Evolutionary conservation across 2,888 invertebrate species (phyloP), one percentile per base, ranked within the genome.

Genomic region (Papilio elwesi): DNA sequence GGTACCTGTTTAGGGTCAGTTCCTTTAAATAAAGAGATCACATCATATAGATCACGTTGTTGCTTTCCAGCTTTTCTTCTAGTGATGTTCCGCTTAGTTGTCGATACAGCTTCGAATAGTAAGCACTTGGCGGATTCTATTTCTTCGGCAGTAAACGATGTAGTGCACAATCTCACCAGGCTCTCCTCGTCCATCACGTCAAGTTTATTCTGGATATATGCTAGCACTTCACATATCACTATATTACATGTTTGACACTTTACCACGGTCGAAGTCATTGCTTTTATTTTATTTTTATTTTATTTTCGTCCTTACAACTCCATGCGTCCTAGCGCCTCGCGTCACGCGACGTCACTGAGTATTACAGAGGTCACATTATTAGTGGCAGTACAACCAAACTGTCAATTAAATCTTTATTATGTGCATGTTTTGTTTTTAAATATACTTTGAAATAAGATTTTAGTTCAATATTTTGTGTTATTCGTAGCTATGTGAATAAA

Each of bases 1-100:
- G 73, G 73, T 4, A 73, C 6, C 3, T 26, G 8, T 7, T 73
- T 55, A 7, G 73, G 64, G 3, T 68, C 70, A 0, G 67, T 53
- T 38, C 38, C 38, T 38, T 66, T 51, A 51, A 51, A 51, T n/a
- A 51, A n/a, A 6, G 12, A 2, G 4, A 66, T 52, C 12, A 51
- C 38, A 26, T 66, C 66, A 6, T 66, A 36, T n/a, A 66, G 26
- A 9, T 66, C 51, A 1, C 52, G 49, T 51, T 52, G 51, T 47
- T 47, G 15, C 12, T 68, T 68, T n/a, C 68, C 55, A 43, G 26
- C 16, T 13, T 55, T 68, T n/a, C 43, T 65, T 16, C 65, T 65
- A 49, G 48, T 16, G 38, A 65, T 15, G 26, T 49, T 65, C 26
- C 66, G 66, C 36, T 38, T 57, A 6, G 5, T n/a, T n/a, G n/a